Percentiles rank a stretch among this genome's conserved stretches.
Conservation (phyloP, 2,888 invertebrate genomes). For the Lasioglossum zephyrum region DNA sequence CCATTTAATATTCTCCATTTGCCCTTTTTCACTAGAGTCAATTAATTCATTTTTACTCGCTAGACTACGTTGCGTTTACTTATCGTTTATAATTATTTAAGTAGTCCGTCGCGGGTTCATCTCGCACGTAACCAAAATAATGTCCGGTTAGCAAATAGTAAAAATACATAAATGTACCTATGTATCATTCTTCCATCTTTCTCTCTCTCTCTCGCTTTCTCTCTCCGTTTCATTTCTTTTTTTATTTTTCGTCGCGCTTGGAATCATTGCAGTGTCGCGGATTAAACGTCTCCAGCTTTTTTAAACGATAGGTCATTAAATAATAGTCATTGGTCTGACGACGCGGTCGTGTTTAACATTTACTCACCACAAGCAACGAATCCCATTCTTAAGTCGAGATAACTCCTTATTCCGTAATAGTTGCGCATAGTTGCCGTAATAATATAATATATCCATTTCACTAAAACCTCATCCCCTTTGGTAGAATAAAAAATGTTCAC, state of each 20-base stretch:
- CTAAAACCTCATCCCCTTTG: conserved; percentile 65
- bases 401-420: conserved; percentile 55
- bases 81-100: conserved; percentile 73
- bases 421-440: conserved; percentile 58
- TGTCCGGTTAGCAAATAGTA: conserved; percentile 76
- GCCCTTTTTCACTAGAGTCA: conserved; percentile 71
- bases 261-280: conserved; percentile 67
- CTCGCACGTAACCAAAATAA: conserved; percentile 79
- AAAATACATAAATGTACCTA: conserved; percentile 78
- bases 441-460: conserved; percentile 46
- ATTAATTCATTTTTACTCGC: conserved; percentile 63
- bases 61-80: conserved; percentile 62
- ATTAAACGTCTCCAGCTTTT: conserved; percentile 64
- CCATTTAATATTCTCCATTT: conserved; percentile 35
- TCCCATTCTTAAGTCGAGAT: conserved; percentile 56
- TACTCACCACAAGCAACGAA: conserved; percentile 61
- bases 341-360: conserved; percentile 76
- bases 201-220: neutral
- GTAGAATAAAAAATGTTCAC: conserved; percentile 62
- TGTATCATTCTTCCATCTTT: conserved; percentile 48
- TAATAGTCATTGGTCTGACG: conserved; percentile 83
- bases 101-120: conserved; percentile 77
- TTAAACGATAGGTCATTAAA: conserved; percentile 77
- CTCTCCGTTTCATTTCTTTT: conserved; percentile 1
- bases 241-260: conserved; percentile 59